Base-by-base conservation (phyloP, 1,140 invertebrate genomes). In the Drosophila rufa region DNA sequence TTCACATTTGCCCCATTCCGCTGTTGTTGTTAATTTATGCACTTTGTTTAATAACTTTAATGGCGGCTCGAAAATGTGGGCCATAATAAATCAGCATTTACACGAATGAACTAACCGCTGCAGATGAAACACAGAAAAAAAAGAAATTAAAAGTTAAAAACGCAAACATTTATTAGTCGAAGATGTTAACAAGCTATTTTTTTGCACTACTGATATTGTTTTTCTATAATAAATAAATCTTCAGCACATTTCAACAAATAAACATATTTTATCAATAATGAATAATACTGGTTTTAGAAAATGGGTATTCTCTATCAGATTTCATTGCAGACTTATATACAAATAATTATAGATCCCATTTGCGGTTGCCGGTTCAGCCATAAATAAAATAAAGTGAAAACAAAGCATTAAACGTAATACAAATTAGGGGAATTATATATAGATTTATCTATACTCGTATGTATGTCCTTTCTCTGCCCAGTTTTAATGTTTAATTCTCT, bases 41-140 rank as follows among this genome's bases (percentile, higher is more conserved):
- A 89, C 80, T 89, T 90, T 89, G 80, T 53, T 89, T 68, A 77
- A 74, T 80, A 70, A 80, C 77, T 87, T 83, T 81, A 85, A 85
- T 85, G 74, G 56, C 12, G 11, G 6, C 17, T n/a, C n/a, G 22
- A 25, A 48, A 70, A 38, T 45, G 50, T 70, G 36, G 27, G 15
- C 46, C 36, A 66, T 76, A 76, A 76, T 76, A 76, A 66, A 76
- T 76, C 61, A 57, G 61, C 71, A 53, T 66, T 66, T 75, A 67
- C n/a, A 51, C 42, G 47, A 59, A 55, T 53, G 17, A 67, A 71
- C 38, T 68, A 66, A 36, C 60, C 55, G 33, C 51, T 50, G 38
- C 33, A 42, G 14, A 30, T 30, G 25, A 68, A 57, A 19, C n/a
- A 64, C 62, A 36, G 19, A 48, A n/a, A 19, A 47, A 43, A 2